These are phyloP conservation scores for Macrostomum lignano DNA, from an alignment of 1,140 invertebrate genomes.

Conservation along the genomic window DNA sequence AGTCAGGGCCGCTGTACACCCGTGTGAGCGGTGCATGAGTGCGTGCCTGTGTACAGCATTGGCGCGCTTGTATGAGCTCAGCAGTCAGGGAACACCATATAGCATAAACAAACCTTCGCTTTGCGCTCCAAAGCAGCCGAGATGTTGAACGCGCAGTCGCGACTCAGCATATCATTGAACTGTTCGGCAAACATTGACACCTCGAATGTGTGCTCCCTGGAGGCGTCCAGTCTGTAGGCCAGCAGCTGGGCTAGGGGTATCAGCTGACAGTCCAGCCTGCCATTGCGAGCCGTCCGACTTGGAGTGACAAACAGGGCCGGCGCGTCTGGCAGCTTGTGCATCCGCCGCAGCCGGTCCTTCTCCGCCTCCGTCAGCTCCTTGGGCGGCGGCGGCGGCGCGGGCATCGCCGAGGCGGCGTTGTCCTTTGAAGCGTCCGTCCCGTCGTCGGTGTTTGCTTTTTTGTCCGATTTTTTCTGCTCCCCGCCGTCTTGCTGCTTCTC, in stretches of 20 bases:
- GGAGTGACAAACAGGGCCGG: slow-evolving; percentile 62
- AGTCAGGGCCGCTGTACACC: too few relatives aligned
- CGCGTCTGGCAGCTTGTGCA: slow-evolving; percentile 42
- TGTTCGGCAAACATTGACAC: slow-evolving; percentile 55
- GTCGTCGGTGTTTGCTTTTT: slow-evolving; percentile 22
- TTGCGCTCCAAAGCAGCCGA: too few relatives aligned
- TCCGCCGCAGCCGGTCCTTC: slow-evolving; percentile 36
- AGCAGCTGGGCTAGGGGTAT: slow-evolving; percentile 56
- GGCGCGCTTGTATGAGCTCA: too few relatives aligned
- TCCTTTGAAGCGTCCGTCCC: background rate
- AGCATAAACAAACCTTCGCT: too few relatives aligned
- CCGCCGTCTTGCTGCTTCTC: slow-evolving; percentile 14
- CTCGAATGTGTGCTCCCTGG: slow-evolving; percentile 65
- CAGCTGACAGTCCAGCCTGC: slow-evolving; percentile 56
- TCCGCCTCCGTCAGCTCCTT: slow-evolving; percentile 31
- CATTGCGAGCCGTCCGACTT: slow-evolving; percentile 47
- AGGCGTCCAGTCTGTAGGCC: slow-evolving; percentile 58
- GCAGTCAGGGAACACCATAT: too few relatives aligned
- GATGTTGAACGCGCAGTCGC: slow-evolving; percentile 66
- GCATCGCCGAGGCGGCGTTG: too few relatives aligned
- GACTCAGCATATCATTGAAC: slow-evolving; percentile 78
- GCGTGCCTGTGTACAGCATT: too few relatives aligned
- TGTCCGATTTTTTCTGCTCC: slow-evolving; percentile 23
- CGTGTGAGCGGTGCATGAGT: too few relatives aligned
- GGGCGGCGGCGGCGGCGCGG: too few relatives aligned